Evolutionary conservation across 2,113 vertebrate genomes (phyloP).

Genomic region (Nerophis ophidion): DNA sequence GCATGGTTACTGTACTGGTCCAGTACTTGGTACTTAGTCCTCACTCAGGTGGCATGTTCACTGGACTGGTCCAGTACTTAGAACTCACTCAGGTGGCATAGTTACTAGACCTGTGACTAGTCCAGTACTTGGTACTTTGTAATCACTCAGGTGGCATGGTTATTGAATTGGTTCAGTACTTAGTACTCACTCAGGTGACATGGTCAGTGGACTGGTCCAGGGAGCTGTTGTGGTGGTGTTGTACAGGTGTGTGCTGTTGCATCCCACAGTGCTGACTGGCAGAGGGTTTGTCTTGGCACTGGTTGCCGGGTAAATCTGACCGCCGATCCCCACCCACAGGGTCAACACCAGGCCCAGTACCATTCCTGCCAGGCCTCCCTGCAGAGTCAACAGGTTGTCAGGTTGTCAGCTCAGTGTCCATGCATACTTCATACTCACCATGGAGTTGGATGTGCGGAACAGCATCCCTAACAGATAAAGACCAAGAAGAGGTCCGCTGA

Average conservation of each 20-base stretch:
- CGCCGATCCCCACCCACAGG: constrained; percentile 90
- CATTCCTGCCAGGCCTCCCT: constrained; percentile 85
- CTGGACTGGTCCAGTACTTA: too few species aligned
- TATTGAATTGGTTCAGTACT: too few species aligned
- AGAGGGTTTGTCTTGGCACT: constrained; percentile 78
- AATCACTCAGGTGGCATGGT: too few species aligned
- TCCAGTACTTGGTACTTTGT: too few species aligned
- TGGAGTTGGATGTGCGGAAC: constrained; percentile 81
- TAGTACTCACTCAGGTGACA: background rate
- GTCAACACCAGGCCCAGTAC: constrained; percentile 77
- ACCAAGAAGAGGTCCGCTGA: constrained; percentile 89
- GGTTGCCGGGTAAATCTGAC: constrained; percentile 82
- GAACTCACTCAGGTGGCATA: too few species aligned
- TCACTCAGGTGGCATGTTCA: too few species aligned
- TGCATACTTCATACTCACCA: constrained; percentile 72
- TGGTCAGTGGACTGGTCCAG: constrained; percentile 44
- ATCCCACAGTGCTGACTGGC: constrained; percentile 66
- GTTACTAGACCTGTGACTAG: too few species aligned
- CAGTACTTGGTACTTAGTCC: too few species aligned
- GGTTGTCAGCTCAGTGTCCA: background rate
- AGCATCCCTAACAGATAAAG: constrained; percentile 88
- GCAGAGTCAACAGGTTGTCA: constrained; percentile 29
- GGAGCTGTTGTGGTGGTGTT: constrained; percentile 66
- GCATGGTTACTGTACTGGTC: background rate
- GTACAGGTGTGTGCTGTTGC: constrained; percentile 57